Conservation (phyloP, 2,888 invertebrate species). For the Anthrax anthrax region DNA sequence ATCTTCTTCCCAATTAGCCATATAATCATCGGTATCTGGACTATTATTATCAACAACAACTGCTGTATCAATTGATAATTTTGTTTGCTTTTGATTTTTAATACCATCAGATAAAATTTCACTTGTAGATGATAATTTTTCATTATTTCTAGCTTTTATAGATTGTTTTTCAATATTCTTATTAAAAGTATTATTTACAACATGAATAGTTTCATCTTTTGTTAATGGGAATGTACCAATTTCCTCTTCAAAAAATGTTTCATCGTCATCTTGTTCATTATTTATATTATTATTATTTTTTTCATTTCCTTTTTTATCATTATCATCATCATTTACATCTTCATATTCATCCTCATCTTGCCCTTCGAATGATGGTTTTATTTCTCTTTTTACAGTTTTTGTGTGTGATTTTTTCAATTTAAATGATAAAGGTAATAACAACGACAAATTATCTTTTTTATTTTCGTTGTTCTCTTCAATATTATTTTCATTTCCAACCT, state of each 20-base stretch:
- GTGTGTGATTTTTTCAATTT: not conserved
- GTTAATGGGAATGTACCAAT: not conserved
- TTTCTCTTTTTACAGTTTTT: not conserved
- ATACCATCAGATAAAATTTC: too few species aligned
- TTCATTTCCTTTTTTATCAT: not conserved
- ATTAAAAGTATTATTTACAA: too few species aligned
- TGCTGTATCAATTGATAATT: too few species aligned
- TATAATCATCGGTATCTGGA: conserved; percentile 32
- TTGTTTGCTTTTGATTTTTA: too few species aligned
- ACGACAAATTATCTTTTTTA: too few species aligned
- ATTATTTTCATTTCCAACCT: too few species aligned
- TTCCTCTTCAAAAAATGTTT: not conserved
- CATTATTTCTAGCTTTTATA: too few species aligned
- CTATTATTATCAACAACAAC: conserved; percentile 16
- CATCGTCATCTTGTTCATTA: not conserved
- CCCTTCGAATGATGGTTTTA: not conserved
- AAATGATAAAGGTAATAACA: not conserved
- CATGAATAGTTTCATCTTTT: not conserved
- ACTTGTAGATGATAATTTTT: too few species aligned
- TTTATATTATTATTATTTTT: not conserved
- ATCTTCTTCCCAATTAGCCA: conserved; percentile 33
- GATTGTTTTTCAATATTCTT: too few species aligned
- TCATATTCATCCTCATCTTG: not conserved
- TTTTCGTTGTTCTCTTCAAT: too few species aligned
- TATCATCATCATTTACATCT: not conserved